These are phyloP conservation scores for Fragum fragum DNA, from an alignment of 2,888 invertebrate species.

Conservation along the genomic window DNA sequence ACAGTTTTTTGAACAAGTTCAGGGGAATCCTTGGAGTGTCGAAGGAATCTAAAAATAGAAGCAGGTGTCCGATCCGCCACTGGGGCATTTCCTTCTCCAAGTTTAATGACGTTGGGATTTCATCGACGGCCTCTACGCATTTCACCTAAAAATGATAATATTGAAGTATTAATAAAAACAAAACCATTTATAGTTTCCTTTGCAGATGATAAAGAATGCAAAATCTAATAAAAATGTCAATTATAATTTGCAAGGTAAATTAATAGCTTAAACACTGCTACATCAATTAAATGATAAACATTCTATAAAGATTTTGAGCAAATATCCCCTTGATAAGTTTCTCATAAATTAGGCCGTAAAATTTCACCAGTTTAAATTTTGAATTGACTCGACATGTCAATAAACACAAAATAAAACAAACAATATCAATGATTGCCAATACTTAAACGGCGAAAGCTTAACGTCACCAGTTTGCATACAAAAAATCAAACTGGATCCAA, in stretches of 20 bases:
- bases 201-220: too few species aligned
- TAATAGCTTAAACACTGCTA: not conserved
- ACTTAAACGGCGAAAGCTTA: too few species aligned
- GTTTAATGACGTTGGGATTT: constrained; percentile 75
- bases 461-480: too few species aligned
- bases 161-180: not conserved
- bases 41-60: constrained; percentile 84
- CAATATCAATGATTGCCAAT: too few species aligned
- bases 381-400: too few species aligned
- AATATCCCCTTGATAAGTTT: not conserved
- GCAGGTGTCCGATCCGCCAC: constrained; percentile 84
- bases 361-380: too few species aligned
- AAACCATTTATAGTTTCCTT: too few species aligned
- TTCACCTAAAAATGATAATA: constrained; percentile 61
- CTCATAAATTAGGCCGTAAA: too few species aligned
- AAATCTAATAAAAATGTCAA: not conserved
- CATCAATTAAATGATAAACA: not conserved
- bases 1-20: constrained; percentile 81
- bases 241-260: not conserved
- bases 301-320: not conserved
- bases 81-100: constrained; percentile 78
- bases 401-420: too few species aligned
- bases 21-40: constrained; percentile 85
- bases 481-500: too few species aligned
- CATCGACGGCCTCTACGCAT: constrained; percentile 78